Percentiles rank a stretch among this genome's conserved stretches.
These are phyloP conservation scores for Cephus sareptanus DNA, from an alignment of 2,888 invertebrate species.

Conservation along the genomic window DNA sequence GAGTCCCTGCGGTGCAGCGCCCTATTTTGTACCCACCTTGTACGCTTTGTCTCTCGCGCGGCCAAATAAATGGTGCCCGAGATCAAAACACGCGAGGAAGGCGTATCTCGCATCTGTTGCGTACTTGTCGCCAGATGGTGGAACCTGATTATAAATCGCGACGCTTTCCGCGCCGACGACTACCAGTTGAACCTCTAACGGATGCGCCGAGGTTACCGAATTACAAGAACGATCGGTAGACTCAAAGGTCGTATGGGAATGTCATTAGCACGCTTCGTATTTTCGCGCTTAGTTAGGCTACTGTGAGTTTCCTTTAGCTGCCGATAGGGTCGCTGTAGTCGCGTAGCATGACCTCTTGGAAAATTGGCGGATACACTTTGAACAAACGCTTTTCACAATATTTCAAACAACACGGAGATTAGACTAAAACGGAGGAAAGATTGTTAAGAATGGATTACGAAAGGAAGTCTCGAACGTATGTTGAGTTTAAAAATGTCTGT, in stretches of 20 bases:
- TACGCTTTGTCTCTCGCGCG: conserved; percentile 8
- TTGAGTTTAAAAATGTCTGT: neutral
- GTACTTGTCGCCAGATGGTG: neutral
- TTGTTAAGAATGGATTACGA: neutral
- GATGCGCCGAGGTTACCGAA: neutral
- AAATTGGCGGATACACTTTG: neutral
- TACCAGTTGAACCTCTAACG: neutral
- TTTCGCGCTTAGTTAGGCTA: neutral
- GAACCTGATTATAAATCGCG: conserved; percentile 2
- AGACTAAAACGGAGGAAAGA: neutral
- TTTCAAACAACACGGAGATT: neutral
- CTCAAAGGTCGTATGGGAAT: neutral
- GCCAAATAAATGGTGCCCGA: neutral
- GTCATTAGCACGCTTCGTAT: neutral
- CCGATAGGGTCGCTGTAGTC: neutral
- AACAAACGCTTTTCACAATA: neutral
- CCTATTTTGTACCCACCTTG: conserved; percentile 17
- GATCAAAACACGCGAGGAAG: conserved; percentile 2
- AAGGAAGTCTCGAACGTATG: neutral
- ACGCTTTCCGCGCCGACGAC: neutral
- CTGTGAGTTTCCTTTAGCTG: neutral
- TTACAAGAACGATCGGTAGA: neutral
- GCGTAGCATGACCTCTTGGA: neutral
- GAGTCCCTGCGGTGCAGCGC: conserved; percentile 11
- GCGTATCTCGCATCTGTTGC: conserved; percentile 2